Base-by-base conservation (phyloP, 1,140 invertebrate species). In the Euborellia annulipes region DNA sequence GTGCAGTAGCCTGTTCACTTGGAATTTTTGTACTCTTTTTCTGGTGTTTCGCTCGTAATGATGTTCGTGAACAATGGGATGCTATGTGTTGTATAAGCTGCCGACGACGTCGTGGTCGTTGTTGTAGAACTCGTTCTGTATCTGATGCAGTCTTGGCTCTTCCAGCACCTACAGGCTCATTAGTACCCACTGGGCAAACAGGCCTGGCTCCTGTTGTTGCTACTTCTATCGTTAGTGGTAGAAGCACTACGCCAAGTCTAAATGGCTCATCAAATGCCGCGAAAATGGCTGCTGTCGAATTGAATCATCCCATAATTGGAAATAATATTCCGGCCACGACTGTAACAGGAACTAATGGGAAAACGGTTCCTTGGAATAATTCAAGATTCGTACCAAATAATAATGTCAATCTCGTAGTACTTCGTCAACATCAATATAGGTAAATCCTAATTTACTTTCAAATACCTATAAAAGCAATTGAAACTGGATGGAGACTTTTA, bases 1-100 rank as follows among this genome's bases (percentile, higher is more conserved):
- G 78, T 0, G 58, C 82, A 7, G 78, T 78, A 20, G 71, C 78
- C 0, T 73, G 74, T 19, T 64, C 77, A 11, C 64, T 91, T 39
- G 85, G 83, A 0, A 65, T 80, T n/a, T 92, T 91, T 57, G 77
- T 88, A 19, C 58, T 91, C 9, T 73, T 87, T 37, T 92, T 88
- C 60, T 89, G 88, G 57, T 85, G 84, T 41, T 71, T 90, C 27
- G 81, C 82, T 0, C 65, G 88, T 18, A 83, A 76, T 49, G 88
- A 92, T 61, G 82, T 89, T 0, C 67, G 85, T 41, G 69, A 70
- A 0, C 76, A 80, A 16, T 87, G 83, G 83, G 59, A 74, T 3
- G 61, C 71, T 40, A 75, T 76, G 64, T 66, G 71, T 14, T 72
- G 74, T 44, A 73, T 27, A 11, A 27, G 72, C 62, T 52, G 74